A percentile compares a stretch with the other conserved stretches of the same genome.
Conservation (phyloP, 2,797 vertebrate species). For the Gobio occitaniae region DNA sequence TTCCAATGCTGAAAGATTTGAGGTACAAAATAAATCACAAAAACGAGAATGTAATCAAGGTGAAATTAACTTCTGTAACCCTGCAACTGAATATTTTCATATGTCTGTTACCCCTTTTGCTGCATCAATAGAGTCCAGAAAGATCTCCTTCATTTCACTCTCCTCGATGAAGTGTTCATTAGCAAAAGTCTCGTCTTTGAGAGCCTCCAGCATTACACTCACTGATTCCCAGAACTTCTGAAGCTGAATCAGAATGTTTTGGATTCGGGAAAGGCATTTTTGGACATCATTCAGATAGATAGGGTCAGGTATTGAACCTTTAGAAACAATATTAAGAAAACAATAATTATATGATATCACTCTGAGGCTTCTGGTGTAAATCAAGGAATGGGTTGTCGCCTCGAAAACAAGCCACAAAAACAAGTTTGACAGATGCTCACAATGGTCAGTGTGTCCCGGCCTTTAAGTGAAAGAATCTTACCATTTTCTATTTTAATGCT, state of each 20-base stretch:
- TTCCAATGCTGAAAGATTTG: constrained; percentile 11
- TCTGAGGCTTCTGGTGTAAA: background rate
- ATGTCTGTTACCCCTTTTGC: background rate
- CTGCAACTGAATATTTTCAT: background rate
- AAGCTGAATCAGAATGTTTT: constrained; percentile 12
- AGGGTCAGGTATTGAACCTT: constrained; percentile 20
- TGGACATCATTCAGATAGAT: constrained; percentile 23
- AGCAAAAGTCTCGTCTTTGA: constrained; percentile 14
- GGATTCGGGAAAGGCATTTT: background rate
- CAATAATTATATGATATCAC: background rate
- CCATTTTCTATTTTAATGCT: background rate
- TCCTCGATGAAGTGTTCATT: background rate
- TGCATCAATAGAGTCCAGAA: background rate
- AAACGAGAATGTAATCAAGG: background rate
- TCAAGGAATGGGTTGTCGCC: background rate
- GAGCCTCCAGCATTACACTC: background rate
- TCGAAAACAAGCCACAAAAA: too few species aligned
- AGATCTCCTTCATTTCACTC: background rate
- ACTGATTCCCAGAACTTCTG: constrained; percentile 27
- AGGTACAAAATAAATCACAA: background rate
- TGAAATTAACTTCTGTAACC: background rate
- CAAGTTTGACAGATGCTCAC: background rate
- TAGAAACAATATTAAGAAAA: background rate
- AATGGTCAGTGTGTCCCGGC: too few species aligned
- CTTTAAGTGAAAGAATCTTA: background rate